Percentiles rank a stretch among this genome's conserved stretches.
phyloP scores from a whole-genome alignment of 2,888 invertebrate species.

The Drosophila nr. perissopoda region DNA sequence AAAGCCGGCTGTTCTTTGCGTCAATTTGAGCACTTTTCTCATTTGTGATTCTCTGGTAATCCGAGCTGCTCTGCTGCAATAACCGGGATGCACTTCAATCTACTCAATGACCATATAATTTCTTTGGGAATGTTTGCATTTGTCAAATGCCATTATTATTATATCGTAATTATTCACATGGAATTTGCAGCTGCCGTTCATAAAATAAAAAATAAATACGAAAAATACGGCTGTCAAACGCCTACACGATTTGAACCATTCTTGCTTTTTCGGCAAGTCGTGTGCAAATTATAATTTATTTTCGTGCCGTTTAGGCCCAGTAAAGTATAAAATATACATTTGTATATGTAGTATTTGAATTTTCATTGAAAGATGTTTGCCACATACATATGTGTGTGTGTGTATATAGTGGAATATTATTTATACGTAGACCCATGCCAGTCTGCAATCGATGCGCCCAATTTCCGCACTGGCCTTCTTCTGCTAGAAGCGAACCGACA shows the following conservation, averaged over 20 bases:
- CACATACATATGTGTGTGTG: constrained; percentile 1
- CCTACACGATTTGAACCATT: constrained; percentile 36
- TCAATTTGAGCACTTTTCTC: constrained; percentile 42
- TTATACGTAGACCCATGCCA: not conserved
- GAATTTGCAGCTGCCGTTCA: constrained; percentile 55
- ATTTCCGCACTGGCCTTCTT: constrained; percentile 49
- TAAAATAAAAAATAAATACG: not conserved
- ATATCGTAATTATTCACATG: constrained; percentile 55
- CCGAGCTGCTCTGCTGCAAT: constrained; percentile 35
- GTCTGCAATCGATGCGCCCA: constrained; percentile 28
- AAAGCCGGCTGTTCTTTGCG: constrained; percentile 56
- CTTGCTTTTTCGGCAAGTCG: constrained; percentile 49
- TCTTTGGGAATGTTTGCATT: constrained; percentile 13
- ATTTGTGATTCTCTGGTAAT: constrained; percentile 37
- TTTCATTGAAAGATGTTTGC: constrained; percentile 48
- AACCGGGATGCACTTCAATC: constrained; percentile 36
- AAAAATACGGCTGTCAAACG: constrained; percentile 24
- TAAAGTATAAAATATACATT: constrained; percentile 12
- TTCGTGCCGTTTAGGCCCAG: constrained; percentile 41
- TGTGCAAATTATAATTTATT: constrained; percentile 64
- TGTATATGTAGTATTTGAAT: constrained; percentile 9
- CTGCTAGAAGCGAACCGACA: constrained; percentile 13
- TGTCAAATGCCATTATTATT: constrained; percentile 54
- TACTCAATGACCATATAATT: constrained; percentile 13
- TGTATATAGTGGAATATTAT: not conserved